Conservation (phyloP, 2,888 invertebrate species). For the Slavum lentiscoides region DNA sequence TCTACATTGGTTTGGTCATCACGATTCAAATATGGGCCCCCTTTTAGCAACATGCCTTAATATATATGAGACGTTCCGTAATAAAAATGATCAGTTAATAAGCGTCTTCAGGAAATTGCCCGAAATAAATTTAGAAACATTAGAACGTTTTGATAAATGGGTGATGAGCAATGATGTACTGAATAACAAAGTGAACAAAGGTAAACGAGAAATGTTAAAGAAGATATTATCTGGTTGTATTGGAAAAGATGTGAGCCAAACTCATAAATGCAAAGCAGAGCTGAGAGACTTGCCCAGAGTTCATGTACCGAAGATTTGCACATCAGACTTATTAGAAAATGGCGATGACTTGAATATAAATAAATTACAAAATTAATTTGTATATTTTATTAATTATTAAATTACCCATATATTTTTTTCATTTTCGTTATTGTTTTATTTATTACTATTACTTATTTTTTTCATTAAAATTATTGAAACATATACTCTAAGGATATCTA, state of each 20-base stretch:
- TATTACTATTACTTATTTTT: slow-evolving; percentile 24
- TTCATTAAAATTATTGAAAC: slow-evolving; percentile 38
- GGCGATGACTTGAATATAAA: slow-evolving; percentile 52
- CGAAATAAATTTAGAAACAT: slow-evolving; percentile 76
- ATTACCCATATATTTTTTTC: slow-evolving; percentile 30
- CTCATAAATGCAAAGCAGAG: slow-evolving; percentile 84
- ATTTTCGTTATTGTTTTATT: slow-evolving; percentile 47
- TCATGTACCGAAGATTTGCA: slow-evolving; percentile 59
- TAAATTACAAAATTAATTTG: slow-evolving; percentile 50
- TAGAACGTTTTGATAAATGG: slow-evolving; percentile 85
- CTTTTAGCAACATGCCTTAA: slow-evolving; percentile 65
- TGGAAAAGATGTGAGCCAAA: slow-evolving; percentile 81
- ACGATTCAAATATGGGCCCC: slow-evolving; percentile 81
- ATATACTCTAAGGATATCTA: neutral
- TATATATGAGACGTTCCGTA: slow-evolving; percentile 81
- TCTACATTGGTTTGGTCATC: slow-evolving; percentile 84
- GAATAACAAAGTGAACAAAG: slow-evolving; percentile 80
- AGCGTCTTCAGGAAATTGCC: slow-evolving; percentile 78
- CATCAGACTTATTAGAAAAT: slow-evolving; percentile 49
- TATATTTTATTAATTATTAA: slow-evolving; percentile 41
- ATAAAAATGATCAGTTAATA: slow-evolving; percentile 73
- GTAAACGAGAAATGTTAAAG: slow-evolving; percentile 87
- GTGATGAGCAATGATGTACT: slow-evolving; percentile 61
- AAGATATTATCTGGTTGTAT: slow-evolving; percentile 67
- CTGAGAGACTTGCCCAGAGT: slow-evolving; percentile 82